These are phyloP conservation scores for Lymantria monacha DNA, from an alignment of 2,888 invertebrate species.

Conservation along the genomic window DNA sequence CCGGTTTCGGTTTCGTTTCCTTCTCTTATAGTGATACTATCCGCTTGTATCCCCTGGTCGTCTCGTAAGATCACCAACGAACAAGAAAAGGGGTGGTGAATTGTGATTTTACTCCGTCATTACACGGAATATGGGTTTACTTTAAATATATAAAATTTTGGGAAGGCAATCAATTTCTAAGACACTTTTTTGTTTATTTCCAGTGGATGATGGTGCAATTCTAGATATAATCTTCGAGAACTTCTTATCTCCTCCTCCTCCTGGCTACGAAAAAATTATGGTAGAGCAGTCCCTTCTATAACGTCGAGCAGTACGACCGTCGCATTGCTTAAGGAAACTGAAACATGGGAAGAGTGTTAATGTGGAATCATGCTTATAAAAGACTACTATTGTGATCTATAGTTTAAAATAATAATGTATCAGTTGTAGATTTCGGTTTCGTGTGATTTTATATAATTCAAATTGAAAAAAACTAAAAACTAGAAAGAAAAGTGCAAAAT, in stretches of 20 bases:
- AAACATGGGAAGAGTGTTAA: constrained; percentile 18
- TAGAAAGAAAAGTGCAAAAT: too few species aligned
- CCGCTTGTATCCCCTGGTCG: too few species aligned
- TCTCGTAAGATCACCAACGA: too few species aligned
- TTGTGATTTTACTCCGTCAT: too few species aligned
- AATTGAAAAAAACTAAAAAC: too few species aligned
- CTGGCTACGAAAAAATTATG: constrained; percentile 97
- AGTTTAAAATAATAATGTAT: constrained; percentile 22
- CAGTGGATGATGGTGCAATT: constrained; percentile 98
- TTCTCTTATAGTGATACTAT: too few species aligned
- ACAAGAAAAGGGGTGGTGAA: too few species aligned
- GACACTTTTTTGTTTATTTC: constrained; percentile 36
- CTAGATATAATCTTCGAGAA: constrained; percentile 96
- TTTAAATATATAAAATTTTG: too few species aligned
- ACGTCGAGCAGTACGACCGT: constrained; percentile 41
- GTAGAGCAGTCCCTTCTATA: constrained; percentile 97
- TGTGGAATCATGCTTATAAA: constrained; percentile 25
- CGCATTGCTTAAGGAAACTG: neutral
- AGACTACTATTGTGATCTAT: constrained; percentile 30
- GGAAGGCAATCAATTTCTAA: too few species aligned
- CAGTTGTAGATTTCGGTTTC: neutral
- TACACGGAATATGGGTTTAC: too few species aligned
- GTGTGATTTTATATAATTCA: too few species aligned
- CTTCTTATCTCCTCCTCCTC: constrained; percentile 91
- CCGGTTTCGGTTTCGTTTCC: too few species aligned